These are phyloP conservation scores for Phengaris alcon DNA, from an alignment of 2,888 invertebrate genomes.

Conservation along the genomic window DNA sequence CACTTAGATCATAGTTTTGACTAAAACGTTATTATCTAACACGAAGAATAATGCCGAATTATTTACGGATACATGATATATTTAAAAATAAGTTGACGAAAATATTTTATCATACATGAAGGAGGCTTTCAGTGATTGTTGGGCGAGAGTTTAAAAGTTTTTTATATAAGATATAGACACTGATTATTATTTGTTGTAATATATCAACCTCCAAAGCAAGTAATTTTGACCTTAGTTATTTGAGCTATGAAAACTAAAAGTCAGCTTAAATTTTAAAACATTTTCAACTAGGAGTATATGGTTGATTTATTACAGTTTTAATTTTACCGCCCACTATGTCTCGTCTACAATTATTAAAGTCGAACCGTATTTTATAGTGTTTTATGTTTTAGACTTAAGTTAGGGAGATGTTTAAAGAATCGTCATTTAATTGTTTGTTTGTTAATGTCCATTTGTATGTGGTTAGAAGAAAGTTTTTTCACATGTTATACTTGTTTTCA, in stretches of 20 bases:
- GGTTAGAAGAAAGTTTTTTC: background rate
- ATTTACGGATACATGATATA: constrained; percentile 10
- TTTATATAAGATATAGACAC: too few relatives aligned
- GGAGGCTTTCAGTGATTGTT: constrained; percentile 20
- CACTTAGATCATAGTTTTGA: constrained; percentile 63
- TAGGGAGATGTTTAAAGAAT: constrained; percentile 3
- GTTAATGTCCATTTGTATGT: background rate
- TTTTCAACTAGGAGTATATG: too few relatives aligned
- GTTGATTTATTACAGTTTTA: background rate
- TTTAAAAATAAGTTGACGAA: constrained; percentile 17
- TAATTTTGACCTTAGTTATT: too few relatives aligned
- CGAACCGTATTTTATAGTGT: background rate
- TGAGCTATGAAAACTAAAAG: too few relatives aligned
- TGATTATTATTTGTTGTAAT: too few relatives aligned
- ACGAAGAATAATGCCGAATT: constrained; percentile 28
- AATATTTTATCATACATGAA: constrained; percentile 5
- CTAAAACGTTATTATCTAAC: constrained; percentile 35
- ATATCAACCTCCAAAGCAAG: too few relatives aligned
- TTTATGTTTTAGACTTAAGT: constrained; percentile 15
- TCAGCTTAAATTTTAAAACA: too few relatives aligned
- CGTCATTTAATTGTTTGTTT: constrained; percentile 13
- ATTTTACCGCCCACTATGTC: background rate
- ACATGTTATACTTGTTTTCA: background rate
- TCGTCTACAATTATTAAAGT: background rate
- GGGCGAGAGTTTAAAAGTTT: background rate